A percentile compares a stretch with the other conserved stretches of the same genome.
phyloP scores from a whole-genome alignment of 1,140 invertebrate genomes.

The Leucophenga varia region DNA sequence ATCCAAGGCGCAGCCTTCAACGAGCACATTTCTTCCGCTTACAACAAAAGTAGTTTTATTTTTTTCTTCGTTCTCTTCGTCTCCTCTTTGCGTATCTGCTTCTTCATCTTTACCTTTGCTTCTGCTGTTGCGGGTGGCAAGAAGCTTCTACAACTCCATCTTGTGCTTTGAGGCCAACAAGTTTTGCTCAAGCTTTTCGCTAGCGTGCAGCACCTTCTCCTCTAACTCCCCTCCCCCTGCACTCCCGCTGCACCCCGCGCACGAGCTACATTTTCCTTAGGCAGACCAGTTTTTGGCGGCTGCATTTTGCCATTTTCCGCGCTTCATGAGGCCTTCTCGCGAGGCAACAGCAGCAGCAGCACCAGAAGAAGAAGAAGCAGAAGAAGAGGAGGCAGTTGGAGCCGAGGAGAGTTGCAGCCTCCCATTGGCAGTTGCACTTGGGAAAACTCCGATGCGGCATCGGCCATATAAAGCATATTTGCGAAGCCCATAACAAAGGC shows the following conservation, averaged over 20 bases:
- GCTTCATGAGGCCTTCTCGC: constrained; percentile 28
- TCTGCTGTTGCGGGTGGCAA: constrained; percentile 25
- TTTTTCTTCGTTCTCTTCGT: no score
- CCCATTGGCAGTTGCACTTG: constrained; percentile 25
- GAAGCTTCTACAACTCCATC: constrained; percentile 23
- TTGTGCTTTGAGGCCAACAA: constrained; percentile 22
- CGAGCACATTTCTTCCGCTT: constrained; percentile 33
- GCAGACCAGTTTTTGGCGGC: constrained; percentile 47
- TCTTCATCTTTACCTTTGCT: background rate
- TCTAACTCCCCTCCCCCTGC: background rate
- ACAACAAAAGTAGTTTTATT: no score
- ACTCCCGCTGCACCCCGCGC: constrained; percentile 1
- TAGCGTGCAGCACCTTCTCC: background rate
- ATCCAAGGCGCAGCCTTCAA: constrained; percentile 25
- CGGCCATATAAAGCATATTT: constrained; percentile 22
- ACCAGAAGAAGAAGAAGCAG: constrained; percentile 1
- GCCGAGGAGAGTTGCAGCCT: constrained; percentile 10
- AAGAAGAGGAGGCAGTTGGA: background rate
- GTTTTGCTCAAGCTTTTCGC: constrained; percentile 22
- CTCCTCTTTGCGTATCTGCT: no score
- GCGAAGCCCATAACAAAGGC: constrained; percentile 17
- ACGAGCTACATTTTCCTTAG: constrained; percentile 35
- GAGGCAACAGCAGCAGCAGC: constrained; percentile 13
- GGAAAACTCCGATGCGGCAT: constrained; percentile 12
- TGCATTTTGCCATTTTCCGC: constrained; percentile 48